phyloP scores from a whole-genome alignment of 2,888 invertebrate genomes.

The Apamea anceps region DNA sequence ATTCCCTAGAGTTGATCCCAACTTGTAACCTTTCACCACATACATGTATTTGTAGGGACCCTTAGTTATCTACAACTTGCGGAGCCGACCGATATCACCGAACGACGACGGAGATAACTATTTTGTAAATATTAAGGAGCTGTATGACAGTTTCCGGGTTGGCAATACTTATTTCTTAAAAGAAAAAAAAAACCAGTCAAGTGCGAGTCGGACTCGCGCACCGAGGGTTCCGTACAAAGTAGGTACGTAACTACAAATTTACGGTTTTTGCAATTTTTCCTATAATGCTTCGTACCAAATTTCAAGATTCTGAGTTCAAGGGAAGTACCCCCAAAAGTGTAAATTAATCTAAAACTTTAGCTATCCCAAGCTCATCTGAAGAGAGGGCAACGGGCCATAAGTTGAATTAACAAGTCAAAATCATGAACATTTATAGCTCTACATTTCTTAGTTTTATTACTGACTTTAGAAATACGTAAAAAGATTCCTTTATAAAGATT shows the following conservation, averaged over 20 bases:
- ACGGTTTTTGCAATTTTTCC: no score
- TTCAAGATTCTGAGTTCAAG: no score
- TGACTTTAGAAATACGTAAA: background rate
- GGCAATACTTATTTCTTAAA: background rate
- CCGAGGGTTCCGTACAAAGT: no score
- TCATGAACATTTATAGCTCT: background rate
- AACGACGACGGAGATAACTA: constrained; percentile 22
- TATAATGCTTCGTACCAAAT: no score
- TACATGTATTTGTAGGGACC: constrained; percentile 42
- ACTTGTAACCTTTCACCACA: constrained; percentile 33
- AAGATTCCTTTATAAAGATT: background rate
- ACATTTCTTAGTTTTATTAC: background rate
- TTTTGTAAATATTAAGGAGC: constrained; percentile 22
- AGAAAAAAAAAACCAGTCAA: no score
- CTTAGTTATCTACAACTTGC: constrained; percentile 33
- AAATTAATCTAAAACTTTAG: no score
- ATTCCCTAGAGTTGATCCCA: constrained; percentile 28
- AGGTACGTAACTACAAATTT: no score
- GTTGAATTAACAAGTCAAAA: background rate
- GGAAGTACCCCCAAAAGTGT: no score
- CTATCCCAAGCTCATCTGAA: background rate
- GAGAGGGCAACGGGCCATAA: background rate
- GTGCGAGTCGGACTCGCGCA: no score
- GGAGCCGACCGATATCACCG: constrained; percentile 29
- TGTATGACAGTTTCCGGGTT: background rate